phyloP scores from a whole-genome alignment of 1,140 invertebrate species.

The Neocloeon triangulifer region DNA sequence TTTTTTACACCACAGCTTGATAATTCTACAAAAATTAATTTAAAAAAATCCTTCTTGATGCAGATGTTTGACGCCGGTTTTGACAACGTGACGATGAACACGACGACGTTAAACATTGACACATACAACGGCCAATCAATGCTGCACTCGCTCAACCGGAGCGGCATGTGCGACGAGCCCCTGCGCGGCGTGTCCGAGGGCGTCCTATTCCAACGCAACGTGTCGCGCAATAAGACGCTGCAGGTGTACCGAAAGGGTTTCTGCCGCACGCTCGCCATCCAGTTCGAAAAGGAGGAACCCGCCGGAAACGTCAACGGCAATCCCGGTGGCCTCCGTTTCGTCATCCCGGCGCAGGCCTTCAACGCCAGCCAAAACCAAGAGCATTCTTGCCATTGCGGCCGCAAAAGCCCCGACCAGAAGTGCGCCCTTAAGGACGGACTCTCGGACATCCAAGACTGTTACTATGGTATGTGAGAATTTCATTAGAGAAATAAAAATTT shows the following conservation, averaged over 20 bases:
- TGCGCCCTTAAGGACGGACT: conserved; percentile 33
- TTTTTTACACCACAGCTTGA: too few relatives aligned
- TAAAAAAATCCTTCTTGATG: too few relatives aligned
- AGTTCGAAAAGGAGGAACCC: conserved; percentile 18
- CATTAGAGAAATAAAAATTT: too few relatives aligned
- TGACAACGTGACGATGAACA: conserved; percentile 26
- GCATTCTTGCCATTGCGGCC: conserved; percentile 33
- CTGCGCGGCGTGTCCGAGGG: conserved; percentile 7
- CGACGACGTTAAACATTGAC: conserved; percentile 23
- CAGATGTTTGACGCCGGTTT: conserved; percentile 34
- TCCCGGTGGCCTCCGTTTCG: conserved; percentile 20
- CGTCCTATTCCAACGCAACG: conserved; percentile 11
- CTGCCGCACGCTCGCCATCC: conserved; percentile 34
- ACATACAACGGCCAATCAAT: conserved; percentile 31
- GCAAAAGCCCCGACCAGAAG: conserved; percentile 15
- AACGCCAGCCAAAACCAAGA: conserved; percentile 29
- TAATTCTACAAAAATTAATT: too few relatives aligned
- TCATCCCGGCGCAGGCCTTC: conserved; percentile 26
- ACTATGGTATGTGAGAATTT: conserved; percentile 40
- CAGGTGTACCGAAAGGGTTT: conserved; percentile 39
- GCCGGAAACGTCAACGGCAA: conserved; percentile 13
- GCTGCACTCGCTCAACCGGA: conserved; percentile 14
- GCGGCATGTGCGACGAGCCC: neutral
- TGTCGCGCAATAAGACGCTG: conserved; percentile 26
- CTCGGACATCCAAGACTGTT: conserved; percentile 41